A percentile compares a stretch with the other conserved stretches of the same genome.
Evolutionary conservation across 2,113 vertebrate species (phyloP).

Genomic region (Monopterus albus): DNA sequence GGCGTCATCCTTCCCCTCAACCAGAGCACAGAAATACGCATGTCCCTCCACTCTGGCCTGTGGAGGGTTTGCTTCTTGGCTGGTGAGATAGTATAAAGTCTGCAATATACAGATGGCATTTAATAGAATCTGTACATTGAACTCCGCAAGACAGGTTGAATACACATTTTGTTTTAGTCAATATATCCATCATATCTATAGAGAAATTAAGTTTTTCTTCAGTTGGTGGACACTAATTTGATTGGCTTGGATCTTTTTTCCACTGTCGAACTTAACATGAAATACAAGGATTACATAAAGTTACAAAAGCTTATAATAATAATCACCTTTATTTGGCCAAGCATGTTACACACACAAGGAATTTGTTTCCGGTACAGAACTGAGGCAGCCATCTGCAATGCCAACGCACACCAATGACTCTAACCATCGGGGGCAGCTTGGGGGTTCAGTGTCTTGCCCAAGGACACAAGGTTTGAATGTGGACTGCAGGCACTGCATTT

Average conservation of each 20-base stretch:
- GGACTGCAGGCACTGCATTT: too few species aligned
- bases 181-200: neutral
- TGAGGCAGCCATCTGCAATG: too few species aligned
- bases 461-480: too few species aligned
- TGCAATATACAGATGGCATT: neutral
- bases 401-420: too few species aligned
- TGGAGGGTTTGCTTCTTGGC: conserved; percentile 96
- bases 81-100: conserved; percentile 77
- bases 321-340: too few species aligned
- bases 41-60: conserved; percentile 93
- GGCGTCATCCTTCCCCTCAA: conserved; percentile 92
- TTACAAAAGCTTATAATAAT: neutral
- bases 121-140: neutral
- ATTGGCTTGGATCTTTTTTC: too few species aligned
- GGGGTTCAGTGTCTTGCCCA: too few species aligned
- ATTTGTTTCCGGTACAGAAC: too few species aligned
- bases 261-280: too few species aligned
- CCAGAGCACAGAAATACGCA: conserved; percentile 89
- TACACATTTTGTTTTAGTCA: neutral
- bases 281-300: neutral
- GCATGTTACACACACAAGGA: too few species aligned
- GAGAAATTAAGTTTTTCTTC: neutral
- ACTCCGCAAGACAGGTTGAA: too few species aligned
- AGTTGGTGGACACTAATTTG: neutral
- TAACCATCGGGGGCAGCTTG: too few species aligned